phyloP scores from a whole-genome alignment of 2,113 vertebrate species.

The Myotis davidii region DNA sequence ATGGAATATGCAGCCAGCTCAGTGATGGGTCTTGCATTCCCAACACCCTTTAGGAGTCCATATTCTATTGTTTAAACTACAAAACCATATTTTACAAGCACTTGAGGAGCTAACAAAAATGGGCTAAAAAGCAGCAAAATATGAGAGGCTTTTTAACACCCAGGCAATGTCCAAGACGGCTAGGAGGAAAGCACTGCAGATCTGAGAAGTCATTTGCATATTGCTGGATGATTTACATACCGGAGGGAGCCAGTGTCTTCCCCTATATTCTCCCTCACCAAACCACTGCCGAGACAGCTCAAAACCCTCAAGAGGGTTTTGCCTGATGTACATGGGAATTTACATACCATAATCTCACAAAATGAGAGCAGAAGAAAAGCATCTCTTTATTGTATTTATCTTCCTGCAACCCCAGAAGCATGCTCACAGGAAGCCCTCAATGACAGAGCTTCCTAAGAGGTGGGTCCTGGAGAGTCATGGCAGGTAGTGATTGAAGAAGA shows the following conservation, averaged over 20 bases:
- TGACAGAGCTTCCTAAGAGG: constrained; percentile 69
- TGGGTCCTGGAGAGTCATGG: constrained; percentile 76
- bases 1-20: neutral
- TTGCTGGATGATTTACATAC: neutral
- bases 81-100: neutral
- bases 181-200: constrained; percentile 11
- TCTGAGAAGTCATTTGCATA: neutral
- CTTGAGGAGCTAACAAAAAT: neutral
- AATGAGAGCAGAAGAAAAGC: constrained; percentile 51
- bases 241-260: neutral
- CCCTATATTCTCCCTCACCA: neutral
- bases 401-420: constrained; percentile 77
- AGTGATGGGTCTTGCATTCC: neutral
- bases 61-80: neutral
- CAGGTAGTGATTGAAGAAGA: constrained; percentile 76
- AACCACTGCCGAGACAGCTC: constrained; percentile 59
- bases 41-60: neutral
- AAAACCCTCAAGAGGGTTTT: constrained; percentile 72
- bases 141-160: constrained; percentile 72
- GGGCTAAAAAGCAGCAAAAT: neutral
- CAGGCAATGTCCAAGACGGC: constrained; percentile 66
- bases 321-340: constrained; percentile 72
- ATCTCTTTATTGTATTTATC: constrained; percentile 82
- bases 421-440: constrained; percentile 75
- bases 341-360: constrained; percentile 66